Conservation (phyloP, 2,888 invertebrate genomes). For the Noctua pronuba region DNA sequence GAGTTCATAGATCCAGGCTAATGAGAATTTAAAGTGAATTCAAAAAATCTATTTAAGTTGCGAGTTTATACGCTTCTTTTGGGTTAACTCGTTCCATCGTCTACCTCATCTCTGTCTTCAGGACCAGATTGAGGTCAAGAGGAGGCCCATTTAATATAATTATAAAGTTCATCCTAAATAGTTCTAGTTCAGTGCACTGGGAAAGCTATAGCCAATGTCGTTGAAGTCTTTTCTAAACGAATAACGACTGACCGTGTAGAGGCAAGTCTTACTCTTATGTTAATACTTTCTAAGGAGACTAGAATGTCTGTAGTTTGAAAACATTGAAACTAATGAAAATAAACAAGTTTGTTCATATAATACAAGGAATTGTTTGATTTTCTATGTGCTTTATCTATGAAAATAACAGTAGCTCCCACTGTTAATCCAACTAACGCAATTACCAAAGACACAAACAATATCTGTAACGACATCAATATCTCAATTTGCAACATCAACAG, state of each 20-base stretch:
- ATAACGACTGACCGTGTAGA: neutral
- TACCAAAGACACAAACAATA: conserved; percentile 47
- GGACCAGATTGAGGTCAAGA: too few species aligned
- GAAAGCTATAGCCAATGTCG: conserved; percentile 7
- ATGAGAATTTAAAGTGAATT: neutral
- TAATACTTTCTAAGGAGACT: neutral
- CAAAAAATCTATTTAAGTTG: too few species aligned
- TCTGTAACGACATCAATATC: conserved; percentile 55
- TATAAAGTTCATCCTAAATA: neutral
- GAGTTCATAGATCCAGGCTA: neutral
- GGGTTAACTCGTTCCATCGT: too few species aligned
- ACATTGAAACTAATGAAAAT: neutral
- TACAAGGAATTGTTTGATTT: neutral
- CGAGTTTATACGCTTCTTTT: too few species aligned
- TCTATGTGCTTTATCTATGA: neutral
- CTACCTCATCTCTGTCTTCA: too few species aligned
- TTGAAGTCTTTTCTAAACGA: conserved; percentile 45
- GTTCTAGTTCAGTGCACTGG: neutral
- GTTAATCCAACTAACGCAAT: conserved; percentile 50
- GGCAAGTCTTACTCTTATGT: neutral
- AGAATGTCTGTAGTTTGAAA: neutral
- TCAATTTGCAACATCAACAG: conserved; percentile 66
- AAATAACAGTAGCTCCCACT: neutral
- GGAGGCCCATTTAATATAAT: too few species aligned
- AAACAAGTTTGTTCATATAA: neutral